Conservation (phyloP, 64 coral and sea anemone genomes). For the Dendrophyllia cribrosa region DNA sequence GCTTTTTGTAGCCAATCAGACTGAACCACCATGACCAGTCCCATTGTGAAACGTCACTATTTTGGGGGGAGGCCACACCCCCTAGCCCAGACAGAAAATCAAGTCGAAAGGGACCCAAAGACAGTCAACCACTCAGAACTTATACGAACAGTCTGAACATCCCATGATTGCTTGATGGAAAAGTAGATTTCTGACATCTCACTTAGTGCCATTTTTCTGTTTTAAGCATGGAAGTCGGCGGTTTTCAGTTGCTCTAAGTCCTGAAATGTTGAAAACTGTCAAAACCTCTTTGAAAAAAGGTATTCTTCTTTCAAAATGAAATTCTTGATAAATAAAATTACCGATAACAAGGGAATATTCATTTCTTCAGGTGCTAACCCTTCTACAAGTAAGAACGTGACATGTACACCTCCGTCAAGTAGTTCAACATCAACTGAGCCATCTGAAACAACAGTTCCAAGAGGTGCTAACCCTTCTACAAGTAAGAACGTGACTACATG, state of each 20-base stretch:
- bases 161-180: not conserved
- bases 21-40: no score
- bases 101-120: not conserved
- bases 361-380: constrained; percentile 8
- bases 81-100: not conserved
- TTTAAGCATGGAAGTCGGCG: no score
- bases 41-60: no score
- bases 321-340: constrained; percentile 11
- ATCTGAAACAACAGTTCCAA: constrained; percentile 21
- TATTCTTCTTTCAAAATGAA: not conserved
- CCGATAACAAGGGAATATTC: constrained; percentile 8
- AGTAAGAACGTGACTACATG: not conserved
- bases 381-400: not conserved
- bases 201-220: no score
- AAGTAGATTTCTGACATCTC: not conserved
- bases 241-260: no score
- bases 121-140: not conserved
- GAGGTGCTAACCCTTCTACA: not conserved
- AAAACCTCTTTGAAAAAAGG: not conserved
- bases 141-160: not conserved
- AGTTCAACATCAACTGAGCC: constrained; percentile 12
- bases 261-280: not conserved
- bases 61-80: not conserved
- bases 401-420: not conserved
- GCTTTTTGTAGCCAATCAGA: no score